Conservation (phyloP, 2,888 invertebrate species). For the Drosophila formosana region DNA sequence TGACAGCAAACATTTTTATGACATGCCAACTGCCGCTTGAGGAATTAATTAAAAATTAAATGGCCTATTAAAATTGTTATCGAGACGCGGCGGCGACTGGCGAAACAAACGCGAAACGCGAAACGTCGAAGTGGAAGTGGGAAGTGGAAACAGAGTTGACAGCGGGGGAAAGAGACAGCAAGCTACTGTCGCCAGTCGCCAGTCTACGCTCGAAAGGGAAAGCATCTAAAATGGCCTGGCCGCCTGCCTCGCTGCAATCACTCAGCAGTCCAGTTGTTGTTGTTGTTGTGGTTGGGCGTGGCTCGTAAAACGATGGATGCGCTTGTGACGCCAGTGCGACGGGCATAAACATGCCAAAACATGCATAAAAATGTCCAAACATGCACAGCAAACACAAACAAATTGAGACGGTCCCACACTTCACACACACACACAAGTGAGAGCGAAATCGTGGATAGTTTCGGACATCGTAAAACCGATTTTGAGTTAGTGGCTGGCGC, state of each 20-base stretch:
- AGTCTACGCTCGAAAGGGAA: neutral
- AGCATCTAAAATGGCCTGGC: conserved; percentile 25
- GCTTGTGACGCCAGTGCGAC: conserved; percentile 57
- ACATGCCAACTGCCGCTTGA: conserved; percentile 76
- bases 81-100: conserved; percentile 71
- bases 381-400: conserved; percentile 41
- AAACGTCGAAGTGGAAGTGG: conserved; percentile 54
- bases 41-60: conserved; percentile 80
- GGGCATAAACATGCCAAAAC: conserved; percentile 69
- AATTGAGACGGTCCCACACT: conserved; percentile 12
- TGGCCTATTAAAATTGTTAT: conserved; percentile 80
- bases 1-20: conserved; percentile 70
- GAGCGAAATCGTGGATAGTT: conserved; percentile 36
- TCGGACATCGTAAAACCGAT: conserved; percentile 28
- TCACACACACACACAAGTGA: neutral
- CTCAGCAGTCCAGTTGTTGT: conserved; percentile 23
- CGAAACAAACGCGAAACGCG: conserved; percentile 56
- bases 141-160: neutral
- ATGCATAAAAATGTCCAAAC: conserved; percentile 63
- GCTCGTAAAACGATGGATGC: conserved; percentile 67
- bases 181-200: neutral
- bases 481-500: conserved; percentile 18
- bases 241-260: conserved; percentile 42
- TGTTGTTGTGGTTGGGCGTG: conserved; percentile 16
- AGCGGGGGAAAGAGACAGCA: neutral